phyloP scores from a whole-genome alignment of 2,888 invertebrate genomes.

The Orthonevra nobilis region DNA sequence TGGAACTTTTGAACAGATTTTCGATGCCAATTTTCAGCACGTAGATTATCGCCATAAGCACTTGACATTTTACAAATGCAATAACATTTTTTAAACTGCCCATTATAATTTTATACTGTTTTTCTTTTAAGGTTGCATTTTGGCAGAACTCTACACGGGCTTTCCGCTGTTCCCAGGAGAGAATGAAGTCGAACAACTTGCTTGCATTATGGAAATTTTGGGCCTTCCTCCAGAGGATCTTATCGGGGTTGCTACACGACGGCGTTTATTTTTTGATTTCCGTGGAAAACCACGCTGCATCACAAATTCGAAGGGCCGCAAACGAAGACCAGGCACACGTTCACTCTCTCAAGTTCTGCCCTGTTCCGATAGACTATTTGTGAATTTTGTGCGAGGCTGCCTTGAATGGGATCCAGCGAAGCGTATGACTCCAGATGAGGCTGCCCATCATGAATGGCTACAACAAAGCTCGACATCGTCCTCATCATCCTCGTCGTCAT shows the following conservation, averaged over 20 bases:
- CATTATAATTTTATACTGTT: too few species aligned
- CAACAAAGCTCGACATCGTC: conserved; percentile 82
- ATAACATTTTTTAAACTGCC: too few species aligned
- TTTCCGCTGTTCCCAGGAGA: conserved; percentile 98
- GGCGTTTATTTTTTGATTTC: conserved; percentile 92
- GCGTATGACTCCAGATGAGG: conserved; percentile 95
- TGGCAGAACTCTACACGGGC: conserved; percentile 97
- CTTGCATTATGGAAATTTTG: conserved; percentile 97
- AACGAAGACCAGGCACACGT: conserved; percentile 92
- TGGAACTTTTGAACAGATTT: too few species aligned
- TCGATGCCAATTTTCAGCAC: too few species aligned
- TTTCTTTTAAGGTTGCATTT: conserved; percentile 88
- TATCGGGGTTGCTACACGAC: conserved; percentile 90
- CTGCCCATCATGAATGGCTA: conserved; percentile 93
- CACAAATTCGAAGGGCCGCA: conserved; percentile 96
- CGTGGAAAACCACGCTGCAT: conserved; percentile 94
- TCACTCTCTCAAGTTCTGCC: conserved; percentile 90
- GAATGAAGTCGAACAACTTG: conserved; percentile 97
- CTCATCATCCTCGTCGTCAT: conserved; percentile 76
- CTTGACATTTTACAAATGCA: too few species aligned
- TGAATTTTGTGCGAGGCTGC: conserved; percentile 94
- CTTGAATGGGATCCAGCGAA: conserved; percentile 96
- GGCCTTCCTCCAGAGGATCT: conserved; percentile 94
- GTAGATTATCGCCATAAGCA: too few species aligned
- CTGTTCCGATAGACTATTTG: conserved; percentile 92